Evolutionary conservation across 2,113 vertebrate genomes (phyloP), one percentile per base, ranked within the genome.

Genomic region (Stomatorhinus ivindoensis): DNA sequence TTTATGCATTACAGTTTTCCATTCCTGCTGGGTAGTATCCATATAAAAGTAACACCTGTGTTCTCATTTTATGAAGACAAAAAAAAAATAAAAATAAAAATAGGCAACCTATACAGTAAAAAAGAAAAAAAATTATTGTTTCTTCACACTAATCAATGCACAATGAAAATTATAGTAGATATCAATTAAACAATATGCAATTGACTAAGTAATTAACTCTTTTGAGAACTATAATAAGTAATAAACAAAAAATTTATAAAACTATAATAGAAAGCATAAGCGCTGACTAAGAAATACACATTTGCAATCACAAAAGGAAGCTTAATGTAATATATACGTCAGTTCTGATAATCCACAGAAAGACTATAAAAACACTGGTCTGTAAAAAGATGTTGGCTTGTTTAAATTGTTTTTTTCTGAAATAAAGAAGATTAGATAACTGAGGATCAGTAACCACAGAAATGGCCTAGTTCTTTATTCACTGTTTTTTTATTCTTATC

Each of bases 31-130:
- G 89, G 89, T 90, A 47, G 89, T 15, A 93, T 93, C 93, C 94
- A 93, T 93, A 95, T 94, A 95, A 95, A 94, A 87, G 91, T 91
- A 94, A 93, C 95, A 96, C 94, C 96, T 96, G 95, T 93, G 96
- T 94, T 94, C 95, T 91, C 95, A 91, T 95, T 84, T 84, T 84
- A n/a, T 42, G 39, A 84, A 84, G 24, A 47, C 24, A n/a, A 85
- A 85, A n/a, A 27, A 48, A 84, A 82, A 44, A 2, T 10, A 17
- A 83, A 84, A 82, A 44, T 0, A 2, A 17, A 83, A 46, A 44
- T 44, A 84, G 2, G 24, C 82, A 50, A 50, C 48, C 85, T 27
- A 35, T 53, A 87, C 35, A 4, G 31, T 42, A 58, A 61, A 58
- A 87, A 61, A 19, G 31, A 5, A 58, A 87, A 87, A 83, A 47